Evolutionary conservation across 1,140 invertebrate genomes (phyloP), one percentile per base, ranked within the genome.

Genomic region (Drosophila nigrodunni): DNA sequence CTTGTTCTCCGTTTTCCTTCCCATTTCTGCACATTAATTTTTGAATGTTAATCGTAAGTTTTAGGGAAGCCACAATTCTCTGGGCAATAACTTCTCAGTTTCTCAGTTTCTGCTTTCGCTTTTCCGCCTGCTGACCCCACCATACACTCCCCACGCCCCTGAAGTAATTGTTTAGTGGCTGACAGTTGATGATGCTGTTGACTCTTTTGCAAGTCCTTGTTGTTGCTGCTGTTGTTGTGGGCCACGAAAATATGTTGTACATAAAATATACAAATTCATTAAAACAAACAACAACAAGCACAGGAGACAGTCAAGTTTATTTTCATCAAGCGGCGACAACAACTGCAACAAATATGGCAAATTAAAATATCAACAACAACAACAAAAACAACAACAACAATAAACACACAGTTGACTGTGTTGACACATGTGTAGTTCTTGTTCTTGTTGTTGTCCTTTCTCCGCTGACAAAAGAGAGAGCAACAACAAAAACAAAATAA

Each of bases 241-340:
- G 49, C 57, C 71, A 55, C 57, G 25, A 74, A 69, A 61, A 74
- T 69, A 74, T 66, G 69, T 61, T 61, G 66, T 47, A 69, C 35
- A 74, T 64, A 70, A 74, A 74, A 61, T 69, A 74, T 61, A 60
- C 66, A 74, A 62, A 74, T 61, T 74, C 66, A 69, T 74, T 74
- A 69, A 74, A 69, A 69, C 35, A 66, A 50, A 25, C 25, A 30
- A 30, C 25, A 30, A 30, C 25, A 30, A 30, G 54, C 46, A 37
- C 54, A 61, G 61, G 46, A 55, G 39, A 67, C 39, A 59, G 39
- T 35, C 9, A n/a, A 74, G 71, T 74, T 74, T 74, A 74, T 74
- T 59, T 74, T 60, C 37, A 39, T 60, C 21, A 55, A 47, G 25
- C 71, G 43, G 37, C 64, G 60, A 21, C 54, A 37, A 47, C 57